Percentiles rank a stretch among this genome's conserved stretches.
Evolutionary conservation across 2,888 invertebrate species (phyloP).

Genomic region (Alentia gelatinosa): DNA sequence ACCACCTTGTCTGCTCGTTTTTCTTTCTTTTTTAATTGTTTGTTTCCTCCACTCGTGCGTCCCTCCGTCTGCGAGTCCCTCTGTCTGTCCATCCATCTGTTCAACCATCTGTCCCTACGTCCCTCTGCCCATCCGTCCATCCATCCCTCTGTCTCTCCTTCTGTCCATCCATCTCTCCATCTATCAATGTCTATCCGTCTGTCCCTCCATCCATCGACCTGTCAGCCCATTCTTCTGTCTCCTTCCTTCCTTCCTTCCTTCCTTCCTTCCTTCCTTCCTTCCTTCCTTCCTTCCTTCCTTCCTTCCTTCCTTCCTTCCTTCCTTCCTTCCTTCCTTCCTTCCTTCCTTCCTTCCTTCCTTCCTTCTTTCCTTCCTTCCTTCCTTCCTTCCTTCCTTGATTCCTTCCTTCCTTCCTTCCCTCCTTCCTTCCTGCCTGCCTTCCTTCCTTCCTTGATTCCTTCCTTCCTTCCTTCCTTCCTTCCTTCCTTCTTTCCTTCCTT

Average conservation of each 20-base stretch:
- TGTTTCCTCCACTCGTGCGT: background rate
- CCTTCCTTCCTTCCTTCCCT: background rate
- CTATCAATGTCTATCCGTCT: background rate
- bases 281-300: conserved; percentile 31
- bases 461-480: background rate
- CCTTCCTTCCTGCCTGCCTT: background rate
- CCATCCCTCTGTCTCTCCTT: background rate
- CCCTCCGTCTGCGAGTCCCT: background rate
- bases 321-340: conserved; percentile 26
- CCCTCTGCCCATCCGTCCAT: background rate
- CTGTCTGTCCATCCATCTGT: background rate
- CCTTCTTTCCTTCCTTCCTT: background rate
- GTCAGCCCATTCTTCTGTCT: background rate
- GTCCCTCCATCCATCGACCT: background rate
- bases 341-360: conserved; percentile 21
- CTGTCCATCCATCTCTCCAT: background rate
- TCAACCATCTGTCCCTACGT: background rate
- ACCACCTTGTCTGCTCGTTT: background rate
- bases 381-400: background rate
- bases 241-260: background rate
- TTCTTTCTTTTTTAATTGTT: background rate
- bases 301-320: conserved; percentile 34
- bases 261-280: background rate
- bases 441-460: background rate
- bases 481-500: background rate